Conservation (phyloP, 2,113 vertebrate species). For the Trinectes maculatus region DNA sequence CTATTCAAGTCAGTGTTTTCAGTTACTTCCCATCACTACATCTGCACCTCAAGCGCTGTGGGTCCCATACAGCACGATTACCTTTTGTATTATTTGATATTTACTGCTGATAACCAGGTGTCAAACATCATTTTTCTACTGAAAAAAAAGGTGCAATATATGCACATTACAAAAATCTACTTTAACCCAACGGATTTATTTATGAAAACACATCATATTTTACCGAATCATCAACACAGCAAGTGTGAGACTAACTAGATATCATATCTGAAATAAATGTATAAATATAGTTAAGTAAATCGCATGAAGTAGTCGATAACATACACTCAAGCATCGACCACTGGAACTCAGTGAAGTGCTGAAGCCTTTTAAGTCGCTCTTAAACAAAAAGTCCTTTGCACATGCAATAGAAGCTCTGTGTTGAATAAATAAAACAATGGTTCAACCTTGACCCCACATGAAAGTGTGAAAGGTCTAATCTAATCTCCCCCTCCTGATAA, state of each 20-base stretch:
- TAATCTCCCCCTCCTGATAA: conserved; percentile 38
- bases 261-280: too few species aligned
- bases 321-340: background rate
- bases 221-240: too few species aligned
- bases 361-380: background rate
- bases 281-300: too few species aligned
- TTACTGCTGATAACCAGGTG: background rate
- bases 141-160: too few species aligned
- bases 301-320: too few species aligned
- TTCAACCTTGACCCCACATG: conserved; percentile 37
- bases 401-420: background rate
- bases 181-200: too few species aligned
- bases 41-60: background rate
- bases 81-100: background rate
- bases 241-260: too few species aligned
- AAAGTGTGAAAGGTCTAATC: conserved; percentile 25
- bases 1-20: background rate
- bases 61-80: background rate
- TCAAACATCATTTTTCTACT: too few species aligned
- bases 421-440: conserved; percentile 8
- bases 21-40: background rate
- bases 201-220: too few species aligned
- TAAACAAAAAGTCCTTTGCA: background rate
- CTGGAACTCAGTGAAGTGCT: background rate
- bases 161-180: too few species aligned